phyloP scores from a whole-genome alignment of 2,797 vertebrate species.

The Fistularia tabacaria region DNA sequence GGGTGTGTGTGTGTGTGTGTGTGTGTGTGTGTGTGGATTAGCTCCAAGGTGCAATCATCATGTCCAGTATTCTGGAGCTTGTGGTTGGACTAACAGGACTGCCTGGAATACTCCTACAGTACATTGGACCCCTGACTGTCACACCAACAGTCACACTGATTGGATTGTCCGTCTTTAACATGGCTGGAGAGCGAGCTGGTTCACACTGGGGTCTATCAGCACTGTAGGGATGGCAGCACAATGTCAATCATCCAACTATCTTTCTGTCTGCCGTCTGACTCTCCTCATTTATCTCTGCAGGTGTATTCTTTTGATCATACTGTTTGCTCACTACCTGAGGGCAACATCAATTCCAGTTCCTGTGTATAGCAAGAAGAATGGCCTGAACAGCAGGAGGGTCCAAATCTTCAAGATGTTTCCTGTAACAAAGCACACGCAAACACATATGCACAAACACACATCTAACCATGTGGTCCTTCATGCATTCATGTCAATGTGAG shows the following conservation, averaged over 20 bases:
- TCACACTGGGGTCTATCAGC: slow-evolving; percentile 93
- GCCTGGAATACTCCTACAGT: slow-evolving; percentile 86
- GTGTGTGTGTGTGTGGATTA: slow-evolving; percentile 39
- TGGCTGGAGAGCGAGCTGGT: slow-evolving; percentile 86
- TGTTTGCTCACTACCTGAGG: slow-evolving; percentile 92
- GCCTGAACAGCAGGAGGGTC: slow-evolving; percentile 75
- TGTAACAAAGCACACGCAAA: slow-evolving; percentile 63
- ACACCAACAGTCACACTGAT: slow-evolving; percentile 93
- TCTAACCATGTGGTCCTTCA: not conserved
- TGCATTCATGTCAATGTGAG: not conserved
- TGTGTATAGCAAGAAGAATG: slow-evolving; percentile 76
- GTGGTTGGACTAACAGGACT: slow-evolving; percentile 84
- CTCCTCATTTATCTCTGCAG: slow-evolving; percentile 57
- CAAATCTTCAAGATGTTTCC: slow-evolving; percentile 98
- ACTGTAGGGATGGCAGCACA: slow-evolving; percentile 71
- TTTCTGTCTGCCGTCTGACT: not conserved
- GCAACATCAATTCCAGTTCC: slow-evolving; percentile 79
- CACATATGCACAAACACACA: not conserved
- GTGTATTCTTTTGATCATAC: slow-evolving; percentile 86
- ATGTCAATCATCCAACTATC: not conserved
- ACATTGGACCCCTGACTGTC: slow-evolving; percentile 91
- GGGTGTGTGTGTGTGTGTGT: not conserved
- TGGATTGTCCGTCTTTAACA: slow-evolving; percentile 89
- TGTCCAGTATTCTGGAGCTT: slow-evolving; percentile 87
- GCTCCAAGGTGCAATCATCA: slow-evolving; percentile 93